Base-by-base conservation (phyloP, 2,888 invertebrate genomes). In the Lissonota sp. region DNA sequence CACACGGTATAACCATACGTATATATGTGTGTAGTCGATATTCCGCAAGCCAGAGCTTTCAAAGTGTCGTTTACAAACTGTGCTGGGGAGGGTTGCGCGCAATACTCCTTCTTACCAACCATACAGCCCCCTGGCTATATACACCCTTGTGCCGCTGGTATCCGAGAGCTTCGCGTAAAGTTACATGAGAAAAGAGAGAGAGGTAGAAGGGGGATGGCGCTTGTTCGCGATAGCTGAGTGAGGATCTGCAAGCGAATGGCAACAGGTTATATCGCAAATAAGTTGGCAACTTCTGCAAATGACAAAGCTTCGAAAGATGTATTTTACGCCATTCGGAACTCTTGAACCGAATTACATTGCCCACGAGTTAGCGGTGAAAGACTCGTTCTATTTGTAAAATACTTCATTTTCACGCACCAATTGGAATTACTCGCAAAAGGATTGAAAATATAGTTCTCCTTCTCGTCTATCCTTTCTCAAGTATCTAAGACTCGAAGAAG, bases 401-500 rank as follows among this genome's bases (percentile, higher is more conserved):
- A 37, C 46, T 42, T 51, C 26, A 53, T 55, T 26, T 64, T 67
- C 42, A 42, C 67, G 12, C 14, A 6, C 14, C 42, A 55, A 55
- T 55, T 66, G 49, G 16, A 66, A 14, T 14, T 26, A 5, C 10
- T 49, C 10, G n/a, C 1, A 49, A 49, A 49, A n/a, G n/a, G 10
- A 1, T 4, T 49, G n/a, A n/a, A 7, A 7, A 46, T 49, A 37
- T 10, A 16, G 37, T n/a, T 37, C 40, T 49, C 64, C 3, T 57
- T 37, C 8, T 44, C 8, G 42, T 46, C 6, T 55, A 26, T 37
- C 5, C 26, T 8, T 49, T 51, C 72, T 72, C 42, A 14, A 39
- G 55, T 80, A 42, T 82, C 76, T 84, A 89, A 91, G 16, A 37
- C 53, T 75, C 39, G 82, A 75, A 85, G 89, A 91, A 90, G 87